phyloP scores from a whole-genome alignment of 1,140 invertebrate species.

The Drosophila sp. region DNA sequence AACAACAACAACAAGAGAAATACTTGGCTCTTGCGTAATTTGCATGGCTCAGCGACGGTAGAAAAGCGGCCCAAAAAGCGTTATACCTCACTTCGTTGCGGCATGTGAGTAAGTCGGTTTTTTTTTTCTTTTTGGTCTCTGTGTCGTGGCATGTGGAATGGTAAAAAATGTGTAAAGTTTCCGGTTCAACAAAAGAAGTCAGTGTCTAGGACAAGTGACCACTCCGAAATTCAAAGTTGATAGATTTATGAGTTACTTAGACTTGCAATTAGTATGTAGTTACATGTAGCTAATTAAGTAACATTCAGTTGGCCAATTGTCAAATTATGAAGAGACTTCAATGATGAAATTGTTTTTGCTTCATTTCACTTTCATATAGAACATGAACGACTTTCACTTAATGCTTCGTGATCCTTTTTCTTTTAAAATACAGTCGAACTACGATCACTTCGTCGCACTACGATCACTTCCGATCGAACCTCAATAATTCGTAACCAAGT shows the following conservation, averaged over 20 bases:
- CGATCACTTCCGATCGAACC: too few relatives aligned
- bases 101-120: neutral
- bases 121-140: too few relatives aligned
- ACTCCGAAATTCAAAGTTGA: constrained; percentile 36
- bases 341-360: constrained; percentile 37
- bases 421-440: too few relatives aligned
- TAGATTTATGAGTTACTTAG: neutral
- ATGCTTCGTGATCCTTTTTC: too few relatives aligned
- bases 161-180: constrained; percentile 58
- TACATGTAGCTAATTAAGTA: constrained; percentile 15
- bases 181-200: constrained; percentile 70
- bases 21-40: constrained; percentile 75
- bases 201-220: constrained; percentile 75
- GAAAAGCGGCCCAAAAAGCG: constrained; percentile 45
- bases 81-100: constrained; percentile 56
- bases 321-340: neutral
- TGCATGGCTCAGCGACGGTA: constrained; percentile 61
- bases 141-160: constrained; percentile 25
- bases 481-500: too few relatives aligned
- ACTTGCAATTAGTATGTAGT: constrained; percentile 12
- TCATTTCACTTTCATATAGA: too few relatives aligned
- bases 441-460: too few relatives aligned
- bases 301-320: constrained; percentile 14
- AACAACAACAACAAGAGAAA: constrained; percentile 48
- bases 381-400: too few relatives aligned